phyloP scores from a whole-genome alignment of 2,113 vertebrate species.

The Sturnira hondurensis region DNA sequence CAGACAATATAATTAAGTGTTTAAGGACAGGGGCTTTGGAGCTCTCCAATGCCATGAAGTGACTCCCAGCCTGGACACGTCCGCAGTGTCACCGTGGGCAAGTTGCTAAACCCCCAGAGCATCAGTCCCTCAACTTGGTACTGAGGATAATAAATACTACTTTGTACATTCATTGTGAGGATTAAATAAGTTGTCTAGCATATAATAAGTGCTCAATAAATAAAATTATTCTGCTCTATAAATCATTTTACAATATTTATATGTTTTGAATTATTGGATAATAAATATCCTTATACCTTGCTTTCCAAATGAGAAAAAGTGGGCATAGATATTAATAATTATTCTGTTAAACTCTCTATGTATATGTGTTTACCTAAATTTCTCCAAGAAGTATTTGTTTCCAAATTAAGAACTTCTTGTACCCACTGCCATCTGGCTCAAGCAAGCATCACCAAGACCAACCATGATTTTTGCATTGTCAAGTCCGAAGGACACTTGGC shows the following conservation, averaged over 20 bases:
- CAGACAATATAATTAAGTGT: background rate
- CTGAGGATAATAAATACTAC: background rate
- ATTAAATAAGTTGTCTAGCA: background rate
- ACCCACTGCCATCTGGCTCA: background rate
- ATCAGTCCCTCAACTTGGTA: background rate
- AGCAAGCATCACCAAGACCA: background rate
- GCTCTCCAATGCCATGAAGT: background rate
- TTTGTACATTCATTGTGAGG: background rate
- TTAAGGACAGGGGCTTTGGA: background rate
- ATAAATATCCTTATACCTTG: background rate
- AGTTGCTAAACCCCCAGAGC: background rate
- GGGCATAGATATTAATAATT: background rate
- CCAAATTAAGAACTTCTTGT: background rate
- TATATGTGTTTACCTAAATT: background rate
- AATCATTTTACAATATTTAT: background rate
- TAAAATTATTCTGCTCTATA: background rate
- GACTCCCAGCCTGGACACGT: background rate
- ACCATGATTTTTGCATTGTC: background rate
- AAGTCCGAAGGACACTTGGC: background rate
- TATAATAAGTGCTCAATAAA: background rate
- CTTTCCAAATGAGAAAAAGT: background rate
- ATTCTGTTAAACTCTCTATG: background rate
- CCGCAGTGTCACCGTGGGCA: accelerated
- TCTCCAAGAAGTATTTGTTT: background rate
- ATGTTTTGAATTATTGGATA: background rate